Evolutionary conservation across 2,888 invertebrate genomes (phyloP), one percentile per base, ranked within the genome.

Genomic region (Yponomeuta cagnagella): DNA sequence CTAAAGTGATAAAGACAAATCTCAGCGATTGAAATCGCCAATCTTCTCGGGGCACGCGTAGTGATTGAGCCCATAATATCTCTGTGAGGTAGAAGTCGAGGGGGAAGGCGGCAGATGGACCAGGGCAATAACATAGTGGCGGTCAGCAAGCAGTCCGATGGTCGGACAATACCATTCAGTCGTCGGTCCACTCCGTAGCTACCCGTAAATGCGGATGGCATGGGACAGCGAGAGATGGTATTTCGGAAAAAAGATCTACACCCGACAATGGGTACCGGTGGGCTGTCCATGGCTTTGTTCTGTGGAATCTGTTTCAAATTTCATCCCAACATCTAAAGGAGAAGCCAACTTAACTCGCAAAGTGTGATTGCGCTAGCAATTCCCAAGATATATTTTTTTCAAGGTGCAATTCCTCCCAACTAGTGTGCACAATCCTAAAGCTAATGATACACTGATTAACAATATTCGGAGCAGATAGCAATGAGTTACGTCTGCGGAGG

Each of bases 361-460:
- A 63, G 63, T 33, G 5, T 63, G 12, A 10, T 64, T 12, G 12
- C 8, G 3, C 64, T 23, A 4, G 37, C 67, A 15, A 2, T 37
- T 31, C 43, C 5, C 9, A 8, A 43, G 43, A 1, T 43, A 1
- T 43, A 4, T 43, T 43, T 43, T 8, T 43, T 43, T 43, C 8
- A 6, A 43, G 9, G 43, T 43, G 43, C 43, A 43, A 43, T 8
- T 43, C 23, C 37, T 37, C 2, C 8, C 79, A 71, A 63, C 72
- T 79, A 79, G 86, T 89, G 88, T 86, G 83, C 74, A 76, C 74
- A 77, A 76, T 74, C 74, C 76, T 74, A 77, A 75, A 83, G 86
- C 87, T 91, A 91, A 91, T 92, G 90, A 91, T 91, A 86, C 89
- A 85, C 88, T 90, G 91, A 92, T 92, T 92, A 91, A 92, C 90